Conservation (phyloP, 2,797 vertebrate species). For the Cheracebus regulus region DNA sequence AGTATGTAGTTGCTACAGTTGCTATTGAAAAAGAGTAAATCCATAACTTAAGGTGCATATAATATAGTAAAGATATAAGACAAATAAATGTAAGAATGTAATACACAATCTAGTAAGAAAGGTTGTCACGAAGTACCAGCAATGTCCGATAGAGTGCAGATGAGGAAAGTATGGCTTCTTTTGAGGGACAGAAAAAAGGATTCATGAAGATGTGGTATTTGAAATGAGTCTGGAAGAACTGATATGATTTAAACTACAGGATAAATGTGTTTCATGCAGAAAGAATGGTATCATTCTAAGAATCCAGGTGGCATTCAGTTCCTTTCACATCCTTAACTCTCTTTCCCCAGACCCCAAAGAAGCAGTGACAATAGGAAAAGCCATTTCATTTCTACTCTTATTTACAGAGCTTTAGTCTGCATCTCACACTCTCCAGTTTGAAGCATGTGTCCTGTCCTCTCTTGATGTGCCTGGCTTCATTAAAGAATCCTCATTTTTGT, state of each 20-base stretch:
- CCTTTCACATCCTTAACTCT: neutral
- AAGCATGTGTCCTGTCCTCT: neutral
- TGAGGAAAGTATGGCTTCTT: fast-evolving
- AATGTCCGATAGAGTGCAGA: neutral
- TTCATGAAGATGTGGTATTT: neutral
- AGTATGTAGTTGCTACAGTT: neutral
- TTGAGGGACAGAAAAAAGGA: neutral
- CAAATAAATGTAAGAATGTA: neutral
- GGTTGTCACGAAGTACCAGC: neutral
- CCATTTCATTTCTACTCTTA: neutral
- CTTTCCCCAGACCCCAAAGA: neutral
- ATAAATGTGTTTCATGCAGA: neutral
- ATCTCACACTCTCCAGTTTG: neutral
- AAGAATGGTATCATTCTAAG: neutral
- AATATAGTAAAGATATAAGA: neutral
- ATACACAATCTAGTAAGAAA: neutral
- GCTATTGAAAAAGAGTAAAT: neutral
- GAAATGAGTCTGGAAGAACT: neutral
- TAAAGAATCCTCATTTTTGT: neutral
- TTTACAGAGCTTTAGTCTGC: neutral
- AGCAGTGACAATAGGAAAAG: neutral
- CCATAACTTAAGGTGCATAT: neutral
- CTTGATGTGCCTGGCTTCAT: neutral
- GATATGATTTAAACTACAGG: neutral
- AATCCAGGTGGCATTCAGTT: neutral